A percentile compares a stretch with the other conserved stretches of the same genome.
Conservation (phyloP, 2,888 invertebrate species). For the Idaea aversata region DNA sequence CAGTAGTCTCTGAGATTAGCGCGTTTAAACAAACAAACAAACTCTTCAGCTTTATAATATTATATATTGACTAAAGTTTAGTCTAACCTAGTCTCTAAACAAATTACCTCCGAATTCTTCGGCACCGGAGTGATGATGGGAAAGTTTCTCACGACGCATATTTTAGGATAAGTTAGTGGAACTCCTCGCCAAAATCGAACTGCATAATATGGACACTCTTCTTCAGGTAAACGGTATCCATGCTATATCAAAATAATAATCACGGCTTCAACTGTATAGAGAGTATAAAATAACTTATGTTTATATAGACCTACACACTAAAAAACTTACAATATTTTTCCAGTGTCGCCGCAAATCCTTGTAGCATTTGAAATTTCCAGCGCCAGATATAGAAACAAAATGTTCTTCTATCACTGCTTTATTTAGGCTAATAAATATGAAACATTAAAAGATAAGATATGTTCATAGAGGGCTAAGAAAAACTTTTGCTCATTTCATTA, state of each 20-base stretch:
- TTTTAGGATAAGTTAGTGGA: slow-evolving; percentile 63
- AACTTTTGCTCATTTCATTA: slow-evolving; percentile 20
- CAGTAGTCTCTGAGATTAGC: too few species aligned
- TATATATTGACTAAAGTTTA: too few species aligned
- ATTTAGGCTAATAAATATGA: slow-evolving; percentile 50
- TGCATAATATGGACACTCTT: slow-evolving; percentile 52
- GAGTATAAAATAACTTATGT: neutral
- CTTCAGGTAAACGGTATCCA: slow-evolving; percentile 67
- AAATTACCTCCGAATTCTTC: slow-evolving; percentile 48
- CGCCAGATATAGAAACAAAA: slow-evolving; percentile 43
- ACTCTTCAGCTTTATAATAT: too few species aligned
- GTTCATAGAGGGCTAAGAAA: neutral
- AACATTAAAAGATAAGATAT: slow-evolving; percentile 1
- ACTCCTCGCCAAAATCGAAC: slow-evolving; percentile 72
- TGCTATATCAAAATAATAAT: slow-evolving; percentile 43
- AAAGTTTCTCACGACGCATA: slow-evolving; percentile 55
- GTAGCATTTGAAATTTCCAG: slow-evolving; percentile 60
- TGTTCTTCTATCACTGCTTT: slow-evolving; percentile 60
- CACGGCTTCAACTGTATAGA: neutral
- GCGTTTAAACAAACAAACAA: too few species aligned
- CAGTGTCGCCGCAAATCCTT: slow-evolving; percentile 75
- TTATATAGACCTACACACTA: neutral
- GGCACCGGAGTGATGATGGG: slow-evolving; percentile 62
- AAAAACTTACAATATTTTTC: slow-evolving; percentile 73
- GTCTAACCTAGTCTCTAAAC: too few species aligned